Conservation (phyloP, 2,888 invertebrate species). For the Bedellia somnulentella region DNA sequence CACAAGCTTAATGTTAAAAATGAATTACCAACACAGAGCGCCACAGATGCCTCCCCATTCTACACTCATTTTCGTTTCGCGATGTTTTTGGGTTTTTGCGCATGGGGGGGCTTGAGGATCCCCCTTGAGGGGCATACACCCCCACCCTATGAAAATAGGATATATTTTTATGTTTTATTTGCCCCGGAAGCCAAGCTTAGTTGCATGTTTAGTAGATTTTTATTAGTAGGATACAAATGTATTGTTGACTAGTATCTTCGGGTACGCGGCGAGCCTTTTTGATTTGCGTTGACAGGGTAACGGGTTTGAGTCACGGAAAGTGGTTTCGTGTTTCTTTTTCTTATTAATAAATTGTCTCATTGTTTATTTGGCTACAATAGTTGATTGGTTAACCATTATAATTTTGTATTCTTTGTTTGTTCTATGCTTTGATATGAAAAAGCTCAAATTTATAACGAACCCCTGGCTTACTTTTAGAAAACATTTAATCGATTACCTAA, state of each 20-base stretch:
- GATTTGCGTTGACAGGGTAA: constrained; percentile 40
- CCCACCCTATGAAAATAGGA: constrained; percentile 60
- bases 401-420: no score
- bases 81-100: constrained; percentile 64
- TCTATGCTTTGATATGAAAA: no score
- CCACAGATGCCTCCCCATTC: constrained; percentile 35
- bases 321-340: constrained; percentile 21
- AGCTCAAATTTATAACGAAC: no score
- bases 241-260: constrained; percentile 16
- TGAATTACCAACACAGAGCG: constrained; percentile 58
- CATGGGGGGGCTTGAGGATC: constrained; percentile 31
- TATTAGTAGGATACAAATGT: constrained; percentile 50
- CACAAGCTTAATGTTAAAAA: constrained; percentile 59
- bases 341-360: neutral
- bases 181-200: constrained; percentile 58
- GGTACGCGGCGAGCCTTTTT: constrained; percentile 9
- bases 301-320: constrained; percentile 33
- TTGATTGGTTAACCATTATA: no score
- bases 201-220: constrained; percentile 63
- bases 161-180: constrained; percentile 63
- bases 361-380: no score
- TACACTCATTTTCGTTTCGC: constrained; percentile 60
- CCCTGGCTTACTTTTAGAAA: no score
- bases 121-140: constrained; percentile 14
- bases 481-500: no score